These are phyloP conservation scores for Erpobdella octoculata DNA, from an alignment of 2,888 invertebrate species.

Conservation along the genomic window DNA sequence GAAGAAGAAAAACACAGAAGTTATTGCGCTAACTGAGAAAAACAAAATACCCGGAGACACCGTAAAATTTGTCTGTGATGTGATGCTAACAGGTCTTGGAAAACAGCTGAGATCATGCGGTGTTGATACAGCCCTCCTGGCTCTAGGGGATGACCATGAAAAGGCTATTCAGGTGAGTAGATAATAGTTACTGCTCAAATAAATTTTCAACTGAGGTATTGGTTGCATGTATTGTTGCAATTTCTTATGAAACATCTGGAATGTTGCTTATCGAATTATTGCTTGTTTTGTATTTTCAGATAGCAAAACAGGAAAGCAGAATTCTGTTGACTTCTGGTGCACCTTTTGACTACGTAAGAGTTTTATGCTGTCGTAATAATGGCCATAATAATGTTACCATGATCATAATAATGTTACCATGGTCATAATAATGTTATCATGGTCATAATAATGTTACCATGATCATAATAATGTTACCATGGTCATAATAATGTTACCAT, in stretches of 20 bases:
- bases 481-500: no score
- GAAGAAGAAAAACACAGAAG: no score
- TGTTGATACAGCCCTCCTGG: constrained; percentile 58
- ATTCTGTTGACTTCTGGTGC: constrained; percentile 58
- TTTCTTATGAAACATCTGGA: neutral
- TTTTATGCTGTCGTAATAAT: no score
- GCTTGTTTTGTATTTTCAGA: constrained; percentile 40
- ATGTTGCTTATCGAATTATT: neutral
- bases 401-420: no score
- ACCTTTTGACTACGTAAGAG: constrained; percentile 47
- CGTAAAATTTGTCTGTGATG: constrained; percentile 59
- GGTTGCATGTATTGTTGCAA: neutral
- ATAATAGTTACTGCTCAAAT: neutral
- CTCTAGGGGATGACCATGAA: constrained; percentile 54
- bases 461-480: no score
- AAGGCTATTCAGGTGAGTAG: constrained; percentile 44
- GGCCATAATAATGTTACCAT: no score
- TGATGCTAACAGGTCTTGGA: constrained; percentile 57
- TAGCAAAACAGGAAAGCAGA: constrained; percentile 56
- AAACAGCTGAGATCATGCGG: constrained; percentile 62
- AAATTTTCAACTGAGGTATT: neutral
- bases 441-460: no score
- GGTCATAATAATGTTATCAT: no score
- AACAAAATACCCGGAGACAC: no score
- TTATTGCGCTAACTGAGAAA: no score